Conservation (phyloP, 37 sponge, comb jelly and placozoan species). For the Ianthella basta region DNA sequence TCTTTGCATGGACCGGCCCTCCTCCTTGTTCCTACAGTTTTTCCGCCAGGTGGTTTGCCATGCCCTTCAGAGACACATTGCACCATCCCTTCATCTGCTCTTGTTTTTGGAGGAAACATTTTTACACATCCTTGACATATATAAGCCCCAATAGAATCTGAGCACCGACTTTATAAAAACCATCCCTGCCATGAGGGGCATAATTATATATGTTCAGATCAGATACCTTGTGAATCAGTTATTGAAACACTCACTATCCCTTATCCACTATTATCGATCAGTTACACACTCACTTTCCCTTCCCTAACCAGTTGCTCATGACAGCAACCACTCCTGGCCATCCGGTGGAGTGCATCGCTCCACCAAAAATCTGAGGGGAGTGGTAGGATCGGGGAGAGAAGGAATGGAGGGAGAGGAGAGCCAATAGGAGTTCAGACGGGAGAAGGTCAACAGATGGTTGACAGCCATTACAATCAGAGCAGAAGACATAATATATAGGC, state of each 20-base stretch:
- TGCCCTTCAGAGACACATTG: no score
- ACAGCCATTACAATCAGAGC: not conserved
- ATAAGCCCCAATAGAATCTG: no score
- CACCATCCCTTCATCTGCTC: no score
- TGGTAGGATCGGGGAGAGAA: not conserved
- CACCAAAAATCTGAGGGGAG: not conserved
- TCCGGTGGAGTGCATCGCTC: constrained; percentile 71
- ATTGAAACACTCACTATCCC: no score
- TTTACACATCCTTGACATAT: no score
- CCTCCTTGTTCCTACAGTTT: no score
- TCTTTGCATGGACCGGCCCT: no score
- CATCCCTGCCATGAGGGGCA: no score
- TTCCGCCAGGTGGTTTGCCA: no score
- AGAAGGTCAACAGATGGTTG: not conserved
- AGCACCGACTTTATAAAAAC: no score
- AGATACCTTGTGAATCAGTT: not conserved
- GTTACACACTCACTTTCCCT: constrained; percentile 56
- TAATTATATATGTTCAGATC: not conserved
- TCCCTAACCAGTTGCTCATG: constrained; percentile 92
- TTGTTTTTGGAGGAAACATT: no score
- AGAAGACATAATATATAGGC: not conserved
- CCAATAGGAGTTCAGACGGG: not conserved
- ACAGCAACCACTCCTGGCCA: constrained; percentile 94
- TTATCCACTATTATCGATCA: not conserved
- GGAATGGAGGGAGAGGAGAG: not conserved